Base-by-base conservation (phyloP, 2,113 vertebrate genomes). In the Sapajus apella region DNA sequence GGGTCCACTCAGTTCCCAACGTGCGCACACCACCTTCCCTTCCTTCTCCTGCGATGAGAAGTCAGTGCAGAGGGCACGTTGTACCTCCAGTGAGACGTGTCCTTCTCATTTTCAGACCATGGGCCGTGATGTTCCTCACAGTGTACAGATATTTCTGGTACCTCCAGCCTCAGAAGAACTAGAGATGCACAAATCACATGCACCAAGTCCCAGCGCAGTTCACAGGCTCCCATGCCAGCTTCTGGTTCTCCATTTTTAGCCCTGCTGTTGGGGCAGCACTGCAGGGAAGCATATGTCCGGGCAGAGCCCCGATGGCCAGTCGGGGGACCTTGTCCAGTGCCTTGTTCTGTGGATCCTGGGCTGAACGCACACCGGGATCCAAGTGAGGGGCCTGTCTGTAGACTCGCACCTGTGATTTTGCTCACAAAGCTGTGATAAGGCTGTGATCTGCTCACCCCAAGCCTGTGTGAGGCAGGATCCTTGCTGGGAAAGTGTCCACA, bases 61-160 rank as follows among this genome's bases (percentile, higher is more conserved):
- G 3, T 3, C 11, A 0, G 4, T 4, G 20, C 1, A 0, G 32
- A n/a, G 1, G 3, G 8, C 27, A 1, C 0, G 0, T 0, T 0
- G 4, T 1, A 0, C 13, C 43, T 66, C 16, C 45, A 13, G 1
- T 3, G 37, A 37, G 35, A 40, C 32, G 1, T 6, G 23, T 40
- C 37, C 47, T 5, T n/a, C 68, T 17, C 32, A 27, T 23, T 14
- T 56, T 18, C 32, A 58, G 25, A 25, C 35, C 66, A 12, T 0
- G 12, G 2, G 52, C 1, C 4, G 9, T 5, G 23, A 43, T 5
- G 20, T 5, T 21, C 7, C 55, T 45, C 20, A 5, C 8, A 3
- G 11, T 14, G 4, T 2, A 6, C 30, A 25, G 10, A 6, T 37
- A 23, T 37, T 58, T 25, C 52, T 68, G 0, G 23, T 16, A 50